Conservation (phyloP, 1,140 invertebrate genomes). For the Megathymus violae region DNA sequence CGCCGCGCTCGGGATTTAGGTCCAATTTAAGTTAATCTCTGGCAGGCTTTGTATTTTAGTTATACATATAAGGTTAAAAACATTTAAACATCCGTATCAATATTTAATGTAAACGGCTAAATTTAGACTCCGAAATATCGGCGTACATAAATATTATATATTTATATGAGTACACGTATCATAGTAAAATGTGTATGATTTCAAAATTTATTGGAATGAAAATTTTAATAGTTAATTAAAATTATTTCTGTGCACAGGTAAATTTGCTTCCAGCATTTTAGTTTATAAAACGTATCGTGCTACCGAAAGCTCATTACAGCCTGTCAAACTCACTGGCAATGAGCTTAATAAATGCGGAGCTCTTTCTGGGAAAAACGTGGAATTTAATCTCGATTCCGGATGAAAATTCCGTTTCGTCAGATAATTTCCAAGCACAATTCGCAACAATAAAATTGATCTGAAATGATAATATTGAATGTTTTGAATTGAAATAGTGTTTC, state of each 20-base stretch:
- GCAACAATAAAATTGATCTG: neutral
- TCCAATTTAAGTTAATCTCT: too few species aligned
- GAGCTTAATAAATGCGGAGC: conserved; percentile 27
- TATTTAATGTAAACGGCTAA: too few species aligned
- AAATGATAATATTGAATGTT: too few species aligned
- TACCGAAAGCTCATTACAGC: conserved; percentile 23
- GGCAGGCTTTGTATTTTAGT: too few species aligned
- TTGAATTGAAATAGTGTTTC: too few species aligned
- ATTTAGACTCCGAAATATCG: too few species aligned
- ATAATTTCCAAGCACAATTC: conserved; percentile 12
- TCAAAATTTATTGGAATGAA: neutral
- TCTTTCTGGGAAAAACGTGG: conserved; percentile 18
- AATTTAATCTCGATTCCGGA: conserved; percentile 1
- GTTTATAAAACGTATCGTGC: conserved; percentile 3
- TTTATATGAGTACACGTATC: neutral
- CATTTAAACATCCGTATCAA: too few species aligned
- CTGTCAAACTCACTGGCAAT: conserved; percentile 26
- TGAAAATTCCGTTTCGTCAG: conserved; percentile 2
- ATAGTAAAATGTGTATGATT: too few species aligned
- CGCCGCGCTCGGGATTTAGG: too few species aligned
- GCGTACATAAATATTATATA: too few species aligned
- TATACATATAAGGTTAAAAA: too few species aligned
- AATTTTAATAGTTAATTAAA: neutral
- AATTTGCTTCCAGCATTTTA: conserved; percentile 3
- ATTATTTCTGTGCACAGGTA: neutral